Conservation (phyloP, 2,797 vertebrate species). For the Halcyon leucocephala region DNA sequence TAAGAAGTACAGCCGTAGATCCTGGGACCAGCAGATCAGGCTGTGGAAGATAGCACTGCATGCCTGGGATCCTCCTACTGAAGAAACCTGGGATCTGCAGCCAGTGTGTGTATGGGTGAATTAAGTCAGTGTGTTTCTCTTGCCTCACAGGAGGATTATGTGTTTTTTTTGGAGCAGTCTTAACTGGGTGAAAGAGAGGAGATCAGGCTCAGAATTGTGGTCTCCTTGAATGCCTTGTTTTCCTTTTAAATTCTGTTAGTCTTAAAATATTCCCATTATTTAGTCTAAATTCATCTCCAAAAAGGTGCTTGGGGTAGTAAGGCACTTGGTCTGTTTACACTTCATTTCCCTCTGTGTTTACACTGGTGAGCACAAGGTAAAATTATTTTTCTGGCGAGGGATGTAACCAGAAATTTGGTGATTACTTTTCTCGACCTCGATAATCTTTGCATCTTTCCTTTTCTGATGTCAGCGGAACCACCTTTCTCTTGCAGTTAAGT, state of each 20-base stretch:
- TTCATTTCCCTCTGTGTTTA: background rate
- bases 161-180: background rate
- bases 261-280: background rate
- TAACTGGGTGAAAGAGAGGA: background rate
- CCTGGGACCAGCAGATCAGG: conserved; percentile 97
- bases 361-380: background rate
- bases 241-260: background rate
- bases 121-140: background rate
- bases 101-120: conserved; percentile 78
- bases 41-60: conserved; percentile 96
- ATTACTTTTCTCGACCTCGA: background rate
- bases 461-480: background rate
- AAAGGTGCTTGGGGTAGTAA: background rate
- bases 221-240: background rate
- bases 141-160: background rate
- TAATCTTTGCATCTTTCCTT: background rate
- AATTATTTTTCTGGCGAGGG: background rate
- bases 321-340: background rate
- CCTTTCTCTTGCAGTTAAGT: background rate
- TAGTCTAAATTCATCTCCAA: background rate
- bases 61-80: conserved; percentile 92
- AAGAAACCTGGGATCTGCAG: conserved; percentile 81
- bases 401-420: background rate
- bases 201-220: background rate
- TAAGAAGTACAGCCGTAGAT: conserved; percentile 95